Evolutionary conservation across 2,888 invertebrate species (phyloP).

Genomic region (Acleris cristana): DNA sequence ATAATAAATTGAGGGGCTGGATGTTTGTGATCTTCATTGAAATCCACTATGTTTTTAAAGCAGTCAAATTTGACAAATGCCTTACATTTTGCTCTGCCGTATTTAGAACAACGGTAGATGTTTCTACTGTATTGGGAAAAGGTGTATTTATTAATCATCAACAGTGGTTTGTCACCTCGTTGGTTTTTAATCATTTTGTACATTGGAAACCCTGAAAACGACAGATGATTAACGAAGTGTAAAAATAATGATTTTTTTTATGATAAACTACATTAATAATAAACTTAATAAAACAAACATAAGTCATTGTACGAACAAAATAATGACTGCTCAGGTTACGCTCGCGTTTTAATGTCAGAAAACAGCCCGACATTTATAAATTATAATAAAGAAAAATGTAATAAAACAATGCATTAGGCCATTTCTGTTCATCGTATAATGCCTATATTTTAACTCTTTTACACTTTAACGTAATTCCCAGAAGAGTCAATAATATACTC

Average conservation of each 20-base stretch:
- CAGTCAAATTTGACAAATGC: neutral
- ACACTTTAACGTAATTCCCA: neutral
- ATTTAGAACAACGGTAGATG: conserved; percentile 9
- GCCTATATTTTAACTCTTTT: no score
- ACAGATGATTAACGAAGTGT: neutral
- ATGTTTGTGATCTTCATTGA: conserved; percentile 4
- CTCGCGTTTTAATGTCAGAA: no score
- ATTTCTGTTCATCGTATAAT: no score
- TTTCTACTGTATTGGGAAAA: conserved; percentile 1
- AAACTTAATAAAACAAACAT: no score
- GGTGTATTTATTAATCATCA: conserved; percentile 2
- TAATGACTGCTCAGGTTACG: no score
- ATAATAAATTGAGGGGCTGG: conserved; percentile 18
- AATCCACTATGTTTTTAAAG: neutral
- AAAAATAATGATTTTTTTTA: no score
- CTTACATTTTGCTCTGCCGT: neutral
- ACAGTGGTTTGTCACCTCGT: neutral
- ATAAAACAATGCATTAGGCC: no score
- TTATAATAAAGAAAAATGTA: no score
- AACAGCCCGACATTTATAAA: no score
- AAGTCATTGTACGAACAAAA: no score
- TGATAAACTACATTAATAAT: no score
- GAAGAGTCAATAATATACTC: conserved; percentile 4
- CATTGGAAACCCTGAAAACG: neutral
- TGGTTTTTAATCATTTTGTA: neutral